A percentile compares a stretch with the other conserved stretches of the same genome.
Evolutionary conservation across 1,140 invertebrate species (phyloP).

Genomic region (Chionoecetes opilio): DNA sequence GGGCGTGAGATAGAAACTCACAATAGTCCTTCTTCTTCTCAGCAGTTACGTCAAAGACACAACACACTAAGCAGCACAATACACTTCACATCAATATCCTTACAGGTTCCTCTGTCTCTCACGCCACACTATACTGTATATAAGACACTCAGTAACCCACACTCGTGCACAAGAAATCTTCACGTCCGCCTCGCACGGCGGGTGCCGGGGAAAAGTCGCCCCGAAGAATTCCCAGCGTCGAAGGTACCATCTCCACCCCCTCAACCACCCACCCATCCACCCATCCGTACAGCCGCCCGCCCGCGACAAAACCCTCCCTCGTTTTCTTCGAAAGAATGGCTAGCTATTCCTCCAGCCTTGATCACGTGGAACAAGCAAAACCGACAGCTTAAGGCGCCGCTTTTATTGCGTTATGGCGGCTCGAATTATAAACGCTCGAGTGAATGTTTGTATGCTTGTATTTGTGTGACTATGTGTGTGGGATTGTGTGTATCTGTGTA

Average conservation of each 20-base stretch:
- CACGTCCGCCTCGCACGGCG: conserved; percentile 58
- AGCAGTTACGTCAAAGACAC: not conserved
- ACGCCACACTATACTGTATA: not conserved
- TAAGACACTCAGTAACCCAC: not conserved
- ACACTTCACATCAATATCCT: not conserved
- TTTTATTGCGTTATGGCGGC: conserved; percentile 38
- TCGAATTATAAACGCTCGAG: conserved; percentile 21
- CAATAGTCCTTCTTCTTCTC: not conserved
- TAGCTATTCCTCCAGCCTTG: not conserved
- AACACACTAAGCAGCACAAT: not conserved
- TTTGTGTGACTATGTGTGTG: too few species aligned
- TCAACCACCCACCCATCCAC: not conserved
- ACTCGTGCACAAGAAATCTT: conserved; percentile 28
- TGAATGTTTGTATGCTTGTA: too few species aligned
- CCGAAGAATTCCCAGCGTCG: conserved; percentile 57
- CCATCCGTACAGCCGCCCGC: not conserved
- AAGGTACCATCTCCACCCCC: conserved; percentile 61
- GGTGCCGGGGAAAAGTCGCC: conserved; percentile 65
- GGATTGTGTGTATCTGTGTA: too few species aligned
- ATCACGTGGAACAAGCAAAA: not conserved
- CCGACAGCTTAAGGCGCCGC: not conserved
- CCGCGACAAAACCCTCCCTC: conserved; percentile 33
- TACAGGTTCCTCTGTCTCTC: not conserved
- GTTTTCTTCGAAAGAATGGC: conserved; percentile 55
- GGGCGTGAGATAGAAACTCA: not conserved